Evolutionary conservation across 35 echinoderm and acorn worm species (phyloP), one percentile per base, ranked within the genome.

Genomic region (Lytechinus variegatus): DNA sequence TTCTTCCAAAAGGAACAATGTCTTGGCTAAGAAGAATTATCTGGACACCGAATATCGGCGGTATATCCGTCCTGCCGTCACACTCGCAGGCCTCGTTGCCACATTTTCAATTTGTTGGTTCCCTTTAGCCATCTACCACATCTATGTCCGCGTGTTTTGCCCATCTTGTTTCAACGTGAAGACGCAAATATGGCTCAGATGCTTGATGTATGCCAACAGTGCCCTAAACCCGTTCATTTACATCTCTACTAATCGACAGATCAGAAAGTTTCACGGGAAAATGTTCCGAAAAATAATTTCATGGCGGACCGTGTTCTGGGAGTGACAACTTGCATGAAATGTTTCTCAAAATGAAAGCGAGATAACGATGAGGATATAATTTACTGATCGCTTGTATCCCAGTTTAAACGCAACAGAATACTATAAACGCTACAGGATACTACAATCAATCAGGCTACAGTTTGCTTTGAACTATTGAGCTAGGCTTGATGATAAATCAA

Each of bases 31-130:
- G 66, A 79, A 79, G 66, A 79, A 79, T 79, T 79, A 79, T 79
- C 66, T 79, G 4, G 88, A 90, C 9, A 52, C 28, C 29, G 88
- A 90, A 33, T 90, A 90, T 21, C 88, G 88, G 9, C 95, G 95
- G 52, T 95, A 95, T 28, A 89, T 95, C 95, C 52, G 95, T 28
- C 95, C 95, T 27, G 95, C 95, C 28, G 86, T 95, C 95, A 95
- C 87, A 53, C 87, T 95, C 1, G 95, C 95, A 28, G 95, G 95
- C 33, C 86, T 95, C 53, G 95, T 95, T 6, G 55, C 86, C 8
- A 86, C 87, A 44, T 95, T 95, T 54, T 54, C 87, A 27, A 8
- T 95, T 12, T 95, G 95, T 54, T 95, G 95, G 95, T 95, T 95
- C 55, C 95, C 95, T 44, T 89, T 95, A 14, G 95, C 95, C 21